Conservation (phyloP, 1,140 invertebrate genomes). For the Xylocopa sonorina region DNA sequence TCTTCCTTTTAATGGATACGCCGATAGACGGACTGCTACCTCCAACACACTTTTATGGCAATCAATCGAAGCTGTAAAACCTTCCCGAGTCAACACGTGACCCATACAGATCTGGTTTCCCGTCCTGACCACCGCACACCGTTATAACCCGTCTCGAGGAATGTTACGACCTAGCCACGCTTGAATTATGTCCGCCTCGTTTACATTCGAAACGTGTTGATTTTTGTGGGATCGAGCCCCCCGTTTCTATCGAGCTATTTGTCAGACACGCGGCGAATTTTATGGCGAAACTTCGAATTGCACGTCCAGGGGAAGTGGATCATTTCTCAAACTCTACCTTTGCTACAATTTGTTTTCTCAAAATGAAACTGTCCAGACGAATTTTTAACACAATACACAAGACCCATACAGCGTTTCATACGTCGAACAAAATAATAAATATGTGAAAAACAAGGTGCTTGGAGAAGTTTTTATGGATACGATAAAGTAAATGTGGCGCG, state of each 20-base stretch:
- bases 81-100: slow-evolving; percentile 37
- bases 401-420: too few relatives aligned
- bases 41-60: slow-evolving; percentile 56
- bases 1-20: slow-evolving; percentile 59
- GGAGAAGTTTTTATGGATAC: too few relatives aligned
- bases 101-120: slow-evolving; percentile 27
- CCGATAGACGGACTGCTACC: slow-evolving; percentile 40
- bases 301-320: neutral
- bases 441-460: too few relatives aligned
- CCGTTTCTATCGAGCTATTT: neutral
- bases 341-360: neutral
- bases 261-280: neutral
- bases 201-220: slow-evolving; percentile 1
- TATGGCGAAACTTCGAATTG: too few relatives aligned
- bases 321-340: neutral
- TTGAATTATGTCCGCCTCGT: neutral
- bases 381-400: too few relatives aligned
- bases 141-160: slow-evolving; percentile 30
- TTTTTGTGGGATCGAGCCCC: neutral
- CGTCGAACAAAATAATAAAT: too few relatives aligned
- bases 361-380: too few relatives aligned
- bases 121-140: slow-evolving; percentile 21
- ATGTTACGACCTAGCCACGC: neutral
- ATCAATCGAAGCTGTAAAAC: slow-evolving; percentile 58
- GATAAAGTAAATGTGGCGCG: too few relatives aligned